These are phyloP conservation scores for Bujurquina vittata DNA, from an alignment of 2,113 vertebrate species.

Conservation along the genomic window DNA sequence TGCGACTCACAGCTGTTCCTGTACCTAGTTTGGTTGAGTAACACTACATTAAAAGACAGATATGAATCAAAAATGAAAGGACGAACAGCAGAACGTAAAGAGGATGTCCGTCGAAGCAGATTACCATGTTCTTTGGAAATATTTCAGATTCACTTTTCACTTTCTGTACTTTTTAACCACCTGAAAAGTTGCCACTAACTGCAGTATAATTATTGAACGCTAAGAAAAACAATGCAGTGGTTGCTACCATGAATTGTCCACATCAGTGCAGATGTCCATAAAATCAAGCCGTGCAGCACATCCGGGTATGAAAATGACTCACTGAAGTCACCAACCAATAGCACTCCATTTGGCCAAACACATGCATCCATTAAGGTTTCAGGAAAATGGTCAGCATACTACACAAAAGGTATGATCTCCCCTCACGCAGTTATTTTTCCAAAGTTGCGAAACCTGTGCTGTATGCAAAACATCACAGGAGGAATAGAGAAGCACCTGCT, in stretches of 20 bases:
- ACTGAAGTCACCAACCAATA: fast-evolving
- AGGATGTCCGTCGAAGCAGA: too few species aligned
- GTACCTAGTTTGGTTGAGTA: background rate
- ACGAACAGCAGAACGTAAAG: background rate
- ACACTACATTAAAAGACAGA: background rate
- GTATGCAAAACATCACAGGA: too few species aligned
- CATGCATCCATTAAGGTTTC: background rate
- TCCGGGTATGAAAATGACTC: background rate
- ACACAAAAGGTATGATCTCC: too few species aligned
- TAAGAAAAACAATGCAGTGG: background rate
- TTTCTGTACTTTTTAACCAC: background rate
- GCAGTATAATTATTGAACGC: background rate
- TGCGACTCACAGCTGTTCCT: background rate
- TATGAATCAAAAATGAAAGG: background rate
- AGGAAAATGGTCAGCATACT: too few species aligned
- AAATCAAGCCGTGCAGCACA: background rate
- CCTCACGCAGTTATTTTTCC: too few species aligned
- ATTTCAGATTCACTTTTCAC: too few species aligned
- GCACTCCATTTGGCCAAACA: background rate
- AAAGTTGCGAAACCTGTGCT: too few species aligned
- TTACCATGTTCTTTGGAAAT: background rate
- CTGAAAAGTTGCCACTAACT: background rate
- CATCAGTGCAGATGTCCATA: background rate
- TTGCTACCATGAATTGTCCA: background rate
- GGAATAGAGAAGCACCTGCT: too few species aligned